A percentile compares a stretch with the other conserved stretches of the same genome.
Evolutionary conservation across 1,140 invertebrate species (phyloP).

Genomic region (Patella vulgata): DNA sequence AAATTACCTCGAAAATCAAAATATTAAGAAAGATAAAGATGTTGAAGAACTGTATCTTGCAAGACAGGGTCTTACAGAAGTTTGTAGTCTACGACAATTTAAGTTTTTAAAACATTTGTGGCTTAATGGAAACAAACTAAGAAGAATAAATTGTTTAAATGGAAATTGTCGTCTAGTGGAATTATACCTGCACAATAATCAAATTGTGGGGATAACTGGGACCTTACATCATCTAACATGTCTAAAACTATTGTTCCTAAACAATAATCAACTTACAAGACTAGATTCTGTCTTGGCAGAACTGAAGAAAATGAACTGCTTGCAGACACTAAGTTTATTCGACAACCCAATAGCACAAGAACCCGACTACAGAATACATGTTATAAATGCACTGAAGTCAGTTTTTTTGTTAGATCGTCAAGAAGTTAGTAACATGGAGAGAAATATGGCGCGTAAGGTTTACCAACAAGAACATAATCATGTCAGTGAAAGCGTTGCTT

Average conservation of each 20-base stretch:
- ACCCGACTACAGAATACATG: constrained; percentile 53
- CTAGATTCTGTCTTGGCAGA: constrained; percentile 56
- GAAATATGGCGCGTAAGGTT: constrained; percentile 42
- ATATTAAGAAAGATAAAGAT: constrained; percentile 58
- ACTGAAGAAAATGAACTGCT: constrained; percentile 55
- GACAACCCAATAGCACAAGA: constrained; percentile 61
- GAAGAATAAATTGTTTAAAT: constrained; percentile 42
- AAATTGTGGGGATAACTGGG: constrained; percentile 53
- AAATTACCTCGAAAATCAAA: constrained; percentile 33
- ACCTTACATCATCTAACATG: constrained; percentile 54
- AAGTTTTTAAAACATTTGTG: constrained; percentile 52
- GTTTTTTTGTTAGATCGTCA: constrained; percentile 51
- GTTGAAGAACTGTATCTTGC: constrained; percentile 57
- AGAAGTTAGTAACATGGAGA: constrained; percentile 54
- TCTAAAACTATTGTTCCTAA: constrained; percentile 52
- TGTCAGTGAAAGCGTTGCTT: constrained; percentile 53
- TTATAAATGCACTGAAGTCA: constrained; percentile 49
- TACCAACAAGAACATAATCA: constrained; percentile 53
- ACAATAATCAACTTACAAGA: constrained; percentile 62
- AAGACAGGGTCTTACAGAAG: constrained; percentile 47
- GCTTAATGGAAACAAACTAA: constrained; percentile 59
- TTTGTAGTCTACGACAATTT: constrained; percentile 47
- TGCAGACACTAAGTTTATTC: constrained; percentile 60
- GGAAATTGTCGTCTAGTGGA: constrained; percentile 52
- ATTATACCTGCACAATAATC: constrained; percentile 60